Conservation (phyloP, 2,113 vertebrate species). For the Oceanodroma tethys region DNA sequence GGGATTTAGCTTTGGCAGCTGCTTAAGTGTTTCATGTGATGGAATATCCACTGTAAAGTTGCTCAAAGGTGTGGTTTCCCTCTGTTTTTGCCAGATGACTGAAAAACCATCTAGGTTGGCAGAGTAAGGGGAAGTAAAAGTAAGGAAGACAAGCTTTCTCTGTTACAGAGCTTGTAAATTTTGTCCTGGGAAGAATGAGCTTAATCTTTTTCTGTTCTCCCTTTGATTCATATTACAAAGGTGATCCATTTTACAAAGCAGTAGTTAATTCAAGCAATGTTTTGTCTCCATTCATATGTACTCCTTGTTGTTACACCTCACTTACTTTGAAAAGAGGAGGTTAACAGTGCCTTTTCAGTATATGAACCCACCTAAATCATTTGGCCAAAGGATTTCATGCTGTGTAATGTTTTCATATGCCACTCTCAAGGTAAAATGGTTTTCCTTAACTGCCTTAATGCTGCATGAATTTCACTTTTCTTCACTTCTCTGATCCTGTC, state of each 20-base stretch:
- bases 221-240: neutral
- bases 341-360: neutral
- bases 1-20: neutral
- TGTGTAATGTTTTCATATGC: neutral
- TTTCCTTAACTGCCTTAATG: neutral
- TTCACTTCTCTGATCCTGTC: neutral
- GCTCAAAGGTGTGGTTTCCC: slow-evolving; percentile 41
- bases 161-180: neutral
- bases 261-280: neutral
- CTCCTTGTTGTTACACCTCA: neutral
- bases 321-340: neutral
- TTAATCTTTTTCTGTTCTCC: neutral
- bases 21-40: neutral
- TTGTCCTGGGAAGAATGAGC: neutral
- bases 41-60: neutral
- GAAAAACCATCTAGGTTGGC: neutral
- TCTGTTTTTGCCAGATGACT: slow-evolving; percentile 5
- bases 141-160: neutral
- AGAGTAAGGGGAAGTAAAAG: neutral
- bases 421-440: neutral
- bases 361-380: neutral
- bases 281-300: neutral
- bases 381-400: neutral
- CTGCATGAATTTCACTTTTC: neutral
- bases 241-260: neutral